Base-by-base conservation (phyloP, 2,797 vertebrate genomes). In the Crypturellus tataupa region DNA sequence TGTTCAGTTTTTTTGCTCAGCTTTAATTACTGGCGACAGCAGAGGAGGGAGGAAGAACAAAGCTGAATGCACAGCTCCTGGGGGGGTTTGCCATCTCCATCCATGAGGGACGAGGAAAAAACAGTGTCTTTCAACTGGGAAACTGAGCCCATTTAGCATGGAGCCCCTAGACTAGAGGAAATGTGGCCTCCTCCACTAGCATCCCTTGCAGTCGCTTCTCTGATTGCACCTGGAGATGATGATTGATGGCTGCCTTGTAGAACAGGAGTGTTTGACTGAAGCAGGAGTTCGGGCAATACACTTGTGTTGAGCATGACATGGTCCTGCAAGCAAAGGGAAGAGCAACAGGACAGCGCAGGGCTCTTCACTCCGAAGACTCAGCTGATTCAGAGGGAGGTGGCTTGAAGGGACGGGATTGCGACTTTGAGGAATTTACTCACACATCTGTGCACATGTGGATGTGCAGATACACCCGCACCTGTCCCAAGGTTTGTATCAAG, bases 21-120 rank as follows among this genome's bases (percentile, higher is more conserved):
- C 94, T 96, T 96, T 97, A 96, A 96, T 96, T 96, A 94, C 91
- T 91, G 65, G 93, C 11, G 55, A 94, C 94, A 96, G 93, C 86
- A 94, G 84, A 86, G 71, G 81, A 91, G 58, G 64, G 68, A 96
- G 78, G 85, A 95, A 95, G 94, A 96, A 96, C 95, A 96, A 96
- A 96, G 96, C 95, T 87, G 80, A 95, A 93, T 35, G 69, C 80
- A 87, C 53, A 56, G 78, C 94, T 88, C 85, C 49, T 89, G 89
- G 51, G 60, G 39, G 75, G 85, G 42, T 75, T 86, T 85, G 88
- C 82, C 83, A 87, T 91, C 87, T 84, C 83, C 92, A 80, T 91
- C 94, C 94, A 89, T 93, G 88, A 89, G 51, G 33, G n/a, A 88
- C 56, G 65, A 63, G n/a, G 9, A 62, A 39, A 85, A 69, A 33